phyloP scores from a whole-genome alignment of 2,797 vertebrate genomes.

The Alectoris magna region DNA sequence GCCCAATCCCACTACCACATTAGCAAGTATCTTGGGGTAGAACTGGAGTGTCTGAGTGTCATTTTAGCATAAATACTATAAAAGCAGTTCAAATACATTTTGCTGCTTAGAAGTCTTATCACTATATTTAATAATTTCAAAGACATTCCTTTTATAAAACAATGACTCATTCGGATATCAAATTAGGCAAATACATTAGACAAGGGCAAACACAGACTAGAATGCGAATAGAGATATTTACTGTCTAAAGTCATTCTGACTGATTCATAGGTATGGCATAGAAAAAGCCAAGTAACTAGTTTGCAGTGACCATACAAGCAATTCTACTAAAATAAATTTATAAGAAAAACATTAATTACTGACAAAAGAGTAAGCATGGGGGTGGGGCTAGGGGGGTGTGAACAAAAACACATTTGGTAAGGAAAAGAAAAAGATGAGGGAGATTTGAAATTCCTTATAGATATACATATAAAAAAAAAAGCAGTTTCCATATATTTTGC shows the following conservation, averaged over 20 bases:
- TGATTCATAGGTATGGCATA: background rate
- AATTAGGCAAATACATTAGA: background rate
- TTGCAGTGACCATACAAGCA: background rate
- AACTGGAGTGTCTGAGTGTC: background rate
- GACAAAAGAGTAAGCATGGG: background rate
- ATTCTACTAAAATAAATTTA: background rate
- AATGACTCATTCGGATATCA: background rate
- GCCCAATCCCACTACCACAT: slow-evolving; percentile 11
- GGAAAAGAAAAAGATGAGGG: background rate
- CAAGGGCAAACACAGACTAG: background rate
- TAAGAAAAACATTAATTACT: background rate
- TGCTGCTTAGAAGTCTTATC: slow-evolving; percentile 8
- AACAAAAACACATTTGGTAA: background rate
- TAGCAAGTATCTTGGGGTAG: background rate
- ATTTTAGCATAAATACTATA: slow-evolving; percentile 1
- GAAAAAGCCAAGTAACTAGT: background rate
- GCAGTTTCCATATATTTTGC: background rate
- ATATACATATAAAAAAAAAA: background rate
- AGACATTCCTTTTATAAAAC: slow-evolving; percentile 1
- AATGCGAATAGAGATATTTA: background rate
- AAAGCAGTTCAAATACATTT: background rate
- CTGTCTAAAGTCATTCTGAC: background rate
- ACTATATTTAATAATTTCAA: background rate
- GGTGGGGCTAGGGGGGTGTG: background rate
- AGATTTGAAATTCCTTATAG: background rate